A percentile compares a stretch with the other conserved stretches of the same genome.
These are phyloP conservation scores for Valencia hispanica DNA, from an alignment of 2,797 vertebrate genomes.

Conservation along the genomic window DNA sequence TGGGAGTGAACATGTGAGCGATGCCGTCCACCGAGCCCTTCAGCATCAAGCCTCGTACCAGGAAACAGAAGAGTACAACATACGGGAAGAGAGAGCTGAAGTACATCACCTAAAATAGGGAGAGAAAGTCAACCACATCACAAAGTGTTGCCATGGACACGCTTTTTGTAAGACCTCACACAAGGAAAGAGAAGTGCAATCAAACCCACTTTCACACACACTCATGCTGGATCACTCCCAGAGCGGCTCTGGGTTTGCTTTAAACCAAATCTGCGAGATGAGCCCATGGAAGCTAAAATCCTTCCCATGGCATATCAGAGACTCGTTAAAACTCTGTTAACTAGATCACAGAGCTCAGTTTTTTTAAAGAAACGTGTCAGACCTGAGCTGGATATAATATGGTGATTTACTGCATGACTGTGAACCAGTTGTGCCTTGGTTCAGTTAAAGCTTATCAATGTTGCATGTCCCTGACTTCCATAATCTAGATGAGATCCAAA, in stretches of 20 bases:
- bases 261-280: constrained; percentile 47
- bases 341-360: constrained; percentile 49
- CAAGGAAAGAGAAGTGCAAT: constrained; percentile 26
- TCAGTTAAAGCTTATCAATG: constrained; percentile 65
- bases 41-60: constrained; percentile 91
- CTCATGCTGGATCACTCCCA: constrained; percentile 27
- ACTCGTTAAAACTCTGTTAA: constrained; percentile 44
- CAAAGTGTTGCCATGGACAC: constrained; percentile 69
- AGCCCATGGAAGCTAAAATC: constrained; percentile 40
- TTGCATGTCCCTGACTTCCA: constrained; percentile 58
- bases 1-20: constrained; percentile 97
- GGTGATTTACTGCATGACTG: constrained; percentile 54
- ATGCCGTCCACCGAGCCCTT: constrained; percentile 94
- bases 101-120: constrained; percentile 92
- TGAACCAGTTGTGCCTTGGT: constrained; percentile 44
- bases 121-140: constrained; percentile 36
- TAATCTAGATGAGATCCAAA: constrained; percentile 63
- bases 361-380: constrained; percentile 47
- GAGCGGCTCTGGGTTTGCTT: constrained; percentile 45
- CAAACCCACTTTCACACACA: constrained; percentile 18
- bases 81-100: constrained; percentile 99
- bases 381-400: constrained; percentile 50
- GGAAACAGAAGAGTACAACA: constrained; percentile 94
- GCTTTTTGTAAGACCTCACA: constrained; percentile 48
- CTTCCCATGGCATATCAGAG: constrained; percentile 32